Evolutionary conservation across 2,797 vertebrate species (phyloP), one percentile per base, ranked within the genome.

Genomic region (Anguilla anguilla): DNA sequence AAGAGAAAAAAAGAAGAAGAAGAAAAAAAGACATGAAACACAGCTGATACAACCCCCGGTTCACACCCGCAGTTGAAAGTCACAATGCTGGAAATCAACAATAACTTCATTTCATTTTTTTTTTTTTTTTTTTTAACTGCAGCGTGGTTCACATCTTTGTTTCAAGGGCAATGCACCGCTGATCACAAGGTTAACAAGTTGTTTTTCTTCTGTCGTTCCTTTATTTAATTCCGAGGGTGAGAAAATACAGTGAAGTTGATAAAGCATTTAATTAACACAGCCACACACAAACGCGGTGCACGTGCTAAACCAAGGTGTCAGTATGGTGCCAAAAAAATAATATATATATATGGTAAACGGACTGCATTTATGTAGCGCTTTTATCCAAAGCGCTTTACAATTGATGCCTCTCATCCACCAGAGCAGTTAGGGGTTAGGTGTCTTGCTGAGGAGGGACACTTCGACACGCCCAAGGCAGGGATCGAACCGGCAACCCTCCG

Each of bases 251-350:
- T 5, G 31, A 43, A 39, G 74, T 35, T 79, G 74, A 46, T 11
- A 77, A 77, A 77, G 35, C 43, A n/a, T 49, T 82, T 82, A 49
- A 82, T 82, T 82, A 49, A n/a, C 79, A 28, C 79, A 51, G 25
- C 19, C 46, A 11, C 22, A 10, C 79, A n/a, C 46, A 46, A 22
- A 22, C 3, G 22, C 0, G 17, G 28, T 35, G 77, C 39, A 81
- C 46, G 39, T 81, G 43, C 39, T 81, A 81, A 25, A 81, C 39
- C 6, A 46, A 81, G 17, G 43, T 22, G 35, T 6, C 17, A 25
- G 39, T 9, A 49, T 17, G n/a, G 46, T n/a, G 6, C 19, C 22
- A 51, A 51, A n/a, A 79, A 6, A 39, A 82, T 13, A 77, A 39
- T 3, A 59, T 59, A 59, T 17, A 57, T 15, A 57, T 53, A 53